These are phyloP conservation scores for Clangula hyemalis DNA, from an alignment of 2,797 vertebrate species.

Conservation along the genomic window DNA sequence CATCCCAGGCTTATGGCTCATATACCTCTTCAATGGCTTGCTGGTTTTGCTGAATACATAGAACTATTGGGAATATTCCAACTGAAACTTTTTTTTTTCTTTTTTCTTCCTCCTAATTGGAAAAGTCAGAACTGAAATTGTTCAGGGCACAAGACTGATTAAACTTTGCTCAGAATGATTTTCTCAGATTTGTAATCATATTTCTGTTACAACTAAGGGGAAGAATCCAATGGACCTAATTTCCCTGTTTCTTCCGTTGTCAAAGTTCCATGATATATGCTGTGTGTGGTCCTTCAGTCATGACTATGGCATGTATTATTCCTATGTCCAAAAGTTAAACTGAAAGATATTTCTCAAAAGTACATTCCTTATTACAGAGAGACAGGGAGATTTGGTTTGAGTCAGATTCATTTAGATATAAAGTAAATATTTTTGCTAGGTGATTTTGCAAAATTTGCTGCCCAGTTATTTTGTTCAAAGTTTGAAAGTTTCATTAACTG, in stretches of 20 bases:
- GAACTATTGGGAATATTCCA: not conserved
- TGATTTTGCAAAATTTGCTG: not conserved
- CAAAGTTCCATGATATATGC: not conserved
- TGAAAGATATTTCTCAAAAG: not conserved
- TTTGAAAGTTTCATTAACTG: not conserved
- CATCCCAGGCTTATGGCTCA: not conserved
- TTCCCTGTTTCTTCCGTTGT: not conserved
- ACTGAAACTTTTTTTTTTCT: not conserved
- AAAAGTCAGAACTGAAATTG: not conserved
- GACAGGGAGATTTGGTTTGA: not conserved
- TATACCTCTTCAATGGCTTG: not conserved
- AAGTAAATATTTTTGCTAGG: not conserved
- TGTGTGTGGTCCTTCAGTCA: not conserved
- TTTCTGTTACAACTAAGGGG: not conserved
- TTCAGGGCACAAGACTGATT: not conserved
- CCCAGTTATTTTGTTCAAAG: not conserved
- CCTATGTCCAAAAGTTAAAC: not conserved
- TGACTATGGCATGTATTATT: accelerated
- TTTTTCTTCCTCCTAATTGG: not conserved
- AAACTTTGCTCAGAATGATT: not conserved
- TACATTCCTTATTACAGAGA: not conserved
- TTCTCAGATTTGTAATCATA: not conserved
- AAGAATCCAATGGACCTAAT: not conserved
- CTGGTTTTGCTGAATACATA: not conserved
- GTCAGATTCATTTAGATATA: not conserved